Evolutionary conservation across 2,113 vertebrate species (phyloP), one percentile per base, ranked within the genome.

Genomic region (Physeter macrocephalus): DNA sequence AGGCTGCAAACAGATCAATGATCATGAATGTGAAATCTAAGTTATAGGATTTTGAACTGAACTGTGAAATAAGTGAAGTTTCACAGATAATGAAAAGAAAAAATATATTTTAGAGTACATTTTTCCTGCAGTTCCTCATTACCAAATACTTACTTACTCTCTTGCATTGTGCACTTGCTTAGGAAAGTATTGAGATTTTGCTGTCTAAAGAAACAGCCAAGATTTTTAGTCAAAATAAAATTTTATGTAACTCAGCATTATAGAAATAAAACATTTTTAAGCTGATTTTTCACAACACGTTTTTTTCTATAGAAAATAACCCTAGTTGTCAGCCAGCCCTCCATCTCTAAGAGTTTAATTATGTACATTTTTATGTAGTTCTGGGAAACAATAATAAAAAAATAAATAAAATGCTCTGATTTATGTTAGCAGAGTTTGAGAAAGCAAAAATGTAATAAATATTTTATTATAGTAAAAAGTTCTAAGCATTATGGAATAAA

Each of bases 21-120:
- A 92, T 92, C 90, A 93, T 95, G 95, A 97, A 97, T 96, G 86
- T 29, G 75, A 94, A 96, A 90, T 61, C 31, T 93, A 93, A 93
- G 66, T 89, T 90, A 96, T 7, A 64, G 80, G 77, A 97, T 96
- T 97, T 95, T 97, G 86, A 96, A 92, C 2, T 97, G 86, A 97
- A 95, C n/a, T 97, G 81, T 97, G 95, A 97, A 97, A 95, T 97
- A 80, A 88, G 86, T 83, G 59, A 95, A 46, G 43, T 95, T 87
- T 94, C 93, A 93, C 8, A 95, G 77, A 49, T 88, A 96, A 93
- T 72, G 61, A 83, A 62, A 97, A 49, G 52, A 95, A 75, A 97
- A 31, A 84, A 90, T 17, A 67, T 8, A 78, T 85, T 96, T 97
- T 74, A 7, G 39, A 75, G 3, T 64, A 66, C 12, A 75, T 54